Evolutionary conservation across 2,888 invertebrate genomes (phyloP).

Genomic region (Strigamia maritima): DNA sequence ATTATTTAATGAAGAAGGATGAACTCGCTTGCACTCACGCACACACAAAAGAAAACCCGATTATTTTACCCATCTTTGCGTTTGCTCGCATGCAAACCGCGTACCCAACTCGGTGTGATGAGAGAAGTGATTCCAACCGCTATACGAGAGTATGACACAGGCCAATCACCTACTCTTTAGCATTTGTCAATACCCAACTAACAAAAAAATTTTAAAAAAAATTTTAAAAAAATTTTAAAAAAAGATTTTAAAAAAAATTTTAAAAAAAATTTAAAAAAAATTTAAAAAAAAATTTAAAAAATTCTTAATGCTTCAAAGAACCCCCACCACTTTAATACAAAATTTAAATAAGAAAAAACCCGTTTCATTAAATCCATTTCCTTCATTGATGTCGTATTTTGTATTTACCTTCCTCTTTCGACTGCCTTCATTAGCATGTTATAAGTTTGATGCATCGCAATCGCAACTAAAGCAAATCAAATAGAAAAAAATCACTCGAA

Average conservation of each 20-base stretch:
- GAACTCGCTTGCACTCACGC: slow-evolving; percentile 25
- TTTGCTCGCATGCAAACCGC: slow-evolving; percentile 21
- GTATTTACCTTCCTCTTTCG: slow-evolving; percentile 17
- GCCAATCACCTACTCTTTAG: neutral
- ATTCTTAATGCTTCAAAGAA: neutral
- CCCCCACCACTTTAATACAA: neutral
- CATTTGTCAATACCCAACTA: neutral
- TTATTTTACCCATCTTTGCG: slow-evolving; percentile 9
- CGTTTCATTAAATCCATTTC: slow-evolving; percentile 22
- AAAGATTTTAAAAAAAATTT: neutral
- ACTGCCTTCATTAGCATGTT: slow-evolving; percentile 14
- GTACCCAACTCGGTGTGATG: neutral
- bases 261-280: neutral
- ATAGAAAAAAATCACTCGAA: neutral
- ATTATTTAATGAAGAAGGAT: slow-evolving; percentile 29
- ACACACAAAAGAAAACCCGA: slow-evolving; percentile 29
- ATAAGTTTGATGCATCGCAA: slow-evolving; percentile 8
- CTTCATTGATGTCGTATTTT: slow-evolving; percentile 24
- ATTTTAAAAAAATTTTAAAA: neutral
- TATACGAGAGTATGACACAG: neutral
- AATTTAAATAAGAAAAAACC: neutral
- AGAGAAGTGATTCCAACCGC: slow-evolving; percentile 6
- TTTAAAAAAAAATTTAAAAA: neutral
- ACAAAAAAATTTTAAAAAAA: neutral
- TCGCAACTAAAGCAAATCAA: neutral